These are phyloP conservation scores for Picus viridis DNA, from an alignment of 2,797 vertebrate species.

Conservation along the genomic window DNA sequence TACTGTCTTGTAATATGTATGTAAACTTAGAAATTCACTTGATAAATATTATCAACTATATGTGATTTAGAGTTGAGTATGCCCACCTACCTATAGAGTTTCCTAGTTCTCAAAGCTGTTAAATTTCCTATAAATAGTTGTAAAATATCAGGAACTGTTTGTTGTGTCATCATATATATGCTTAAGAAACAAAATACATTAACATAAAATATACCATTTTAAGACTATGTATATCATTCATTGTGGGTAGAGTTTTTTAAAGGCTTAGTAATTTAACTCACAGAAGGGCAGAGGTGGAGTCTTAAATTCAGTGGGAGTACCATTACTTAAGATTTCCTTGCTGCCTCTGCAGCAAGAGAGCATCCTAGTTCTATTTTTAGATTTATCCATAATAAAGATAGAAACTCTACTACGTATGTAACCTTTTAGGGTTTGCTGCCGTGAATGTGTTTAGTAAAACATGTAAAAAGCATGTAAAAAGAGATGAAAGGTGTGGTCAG, in stretches of 20 bases:
- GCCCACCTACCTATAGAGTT: neutral
- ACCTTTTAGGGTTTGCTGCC: neutral
- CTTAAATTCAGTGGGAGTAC: neutral
- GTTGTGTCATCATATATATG: neutral
- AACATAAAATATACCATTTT: neutral
- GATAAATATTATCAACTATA: neutral
- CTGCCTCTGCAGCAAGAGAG: neutral
- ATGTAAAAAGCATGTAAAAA: conserved; percentile 10
- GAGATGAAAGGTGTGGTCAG: conserved; percentile 12
- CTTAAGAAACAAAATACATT: neutral
- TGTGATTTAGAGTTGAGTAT: neutral
- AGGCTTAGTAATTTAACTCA: neutral
- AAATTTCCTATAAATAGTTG: neutral
- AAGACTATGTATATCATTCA: neutral
- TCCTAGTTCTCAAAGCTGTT: neutral
- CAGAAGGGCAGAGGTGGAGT: neutral
- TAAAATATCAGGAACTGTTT: neutral
- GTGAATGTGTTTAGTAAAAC: conserved; percentile 3
- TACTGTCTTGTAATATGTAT: neutral
- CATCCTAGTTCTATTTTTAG: neutral
- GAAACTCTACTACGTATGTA: neutral
- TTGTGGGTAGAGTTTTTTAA: neutral
- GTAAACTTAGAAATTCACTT: neutral
- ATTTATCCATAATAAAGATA: neutral
- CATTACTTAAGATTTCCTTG: neutral